Evolutionary conservation across 2,888 invertebrate genomes (phyloP), one percentile per base, ranked within the genome.

Genomic region (Clanis bilineata): DNA sequence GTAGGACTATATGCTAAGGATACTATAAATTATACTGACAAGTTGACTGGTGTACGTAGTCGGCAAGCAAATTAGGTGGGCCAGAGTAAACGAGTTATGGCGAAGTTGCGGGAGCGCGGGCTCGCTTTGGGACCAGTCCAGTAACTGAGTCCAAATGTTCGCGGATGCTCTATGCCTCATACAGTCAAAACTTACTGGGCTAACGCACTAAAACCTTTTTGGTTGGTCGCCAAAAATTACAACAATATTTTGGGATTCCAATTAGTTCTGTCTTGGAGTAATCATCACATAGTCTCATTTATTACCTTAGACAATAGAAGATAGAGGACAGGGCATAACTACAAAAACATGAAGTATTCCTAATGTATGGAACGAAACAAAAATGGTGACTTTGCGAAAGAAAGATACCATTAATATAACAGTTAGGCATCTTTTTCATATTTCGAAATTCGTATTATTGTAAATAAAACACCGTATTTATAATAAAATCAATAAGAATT

Each of bases 1-100:
- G 7, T 43, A 38, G 21, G 38, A 77, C 71, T 73, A 66, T 69
- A 70, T 73, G 71, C 65, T 65, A 80, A 76, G 74, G 74, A 73
- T 70, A 72, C 72, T 74, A 81, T 85, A 84, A 83, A 85, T 83
- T 84, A 82, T 72, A 80, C 79, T 75, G 81, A 81, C 81, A 81
- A 80, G 79, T 82, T 78, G 83, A 77, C 79, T 80, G 78, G 78
- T 76, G 74, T 82, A 78, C 76, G 79, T 74, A 78, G 77, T 79
- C 76, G 74, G 82, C 78, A 81, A 83, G 82, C 85, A 86, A 88
- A 88, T 87, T 88, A 88, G 83, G 77, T 77, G 82, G 84, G 78
- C 77, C 76, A 76, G 79, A 75, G 84, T 86, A 85, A 88, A 85
- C 88, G 85, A 86, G 86, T 88, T 88, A 88, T 81, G 79, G 79